A percentile compares a stretch with the other conserved stretches of the same genome.
phyloP scores from a whole-genome alignment of 2,888 invertebrate species.

The Selenia dentaria region DNA sequence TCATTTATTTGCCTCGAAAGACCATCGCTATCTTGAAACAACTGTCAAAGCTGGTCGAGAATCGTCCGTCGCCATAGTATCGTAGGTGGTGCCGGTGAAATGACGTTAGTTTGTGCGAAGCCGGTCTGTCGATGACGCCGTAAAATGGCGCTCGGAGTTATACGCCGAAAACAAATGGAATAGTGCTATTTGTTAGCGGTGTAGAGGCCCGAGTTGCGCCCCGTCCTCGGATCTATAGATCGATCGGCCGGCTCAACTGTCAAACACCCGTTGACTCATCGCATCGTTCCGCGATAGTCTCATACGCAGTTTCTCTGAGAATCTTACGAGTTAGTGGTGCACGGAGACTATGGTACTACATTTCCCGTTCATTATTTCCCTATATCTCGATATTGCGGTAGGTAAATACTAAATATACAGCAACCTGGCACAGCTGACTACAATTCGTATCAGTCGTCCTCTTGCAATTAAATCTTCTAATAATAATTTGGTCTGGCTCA shows the following conservation, averaged over 20 bases:
- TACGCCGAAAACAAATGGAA: conserved; percentile 53
- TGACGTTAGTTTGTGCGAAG: conserved; percentile 61
- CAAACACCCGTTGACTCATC: conserved; percentile 81
- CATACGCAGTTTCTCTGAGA: conserved; percentile 64
- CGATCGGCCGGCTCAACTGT: conserved; percentile 80
- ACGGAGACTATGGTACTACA: conserved; percentile 42
- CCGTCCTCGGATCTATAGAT: conserved; percentile 65
- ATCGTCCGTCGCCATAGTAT: conserved; percentile 74
- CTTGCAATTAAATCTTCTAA: conserved; percentile 31
- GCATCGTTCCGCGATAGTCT: conserved; percentile 58
- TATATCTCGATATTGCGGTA: conserved; percentile 25
- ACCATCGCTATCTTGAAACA: conserved; percentile 38
- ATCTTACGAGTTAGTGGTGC: conserved; percentile 20
- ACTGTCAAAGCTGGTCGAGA: conserved; percentile 56
- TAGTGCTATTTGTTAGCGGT: conserved; percentile 37
- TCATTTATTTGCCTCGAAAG: conserved; percentile 36
- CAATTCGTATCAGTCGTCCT: conserved; percentile 35
- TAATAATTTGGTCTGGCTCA: conserved; percentile 19
- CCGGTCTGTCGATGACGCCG: conserved; percentile 53
- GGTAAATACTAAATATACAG: conserved; percentile 31
- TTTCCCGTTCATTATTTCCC: not conserved
- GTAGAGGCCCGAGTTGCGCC: conserved; percentile 55
- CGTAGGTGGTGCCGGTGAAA: conserved; percentile 70
- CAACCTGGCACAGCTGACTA: conserved; percentile 43
- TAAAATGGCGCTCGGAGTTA: conserved; percentile 50